phyloP scores from a whole-genome alignment of 2,113 vertebrate species.

The Lamprologus sp. region DNA sequence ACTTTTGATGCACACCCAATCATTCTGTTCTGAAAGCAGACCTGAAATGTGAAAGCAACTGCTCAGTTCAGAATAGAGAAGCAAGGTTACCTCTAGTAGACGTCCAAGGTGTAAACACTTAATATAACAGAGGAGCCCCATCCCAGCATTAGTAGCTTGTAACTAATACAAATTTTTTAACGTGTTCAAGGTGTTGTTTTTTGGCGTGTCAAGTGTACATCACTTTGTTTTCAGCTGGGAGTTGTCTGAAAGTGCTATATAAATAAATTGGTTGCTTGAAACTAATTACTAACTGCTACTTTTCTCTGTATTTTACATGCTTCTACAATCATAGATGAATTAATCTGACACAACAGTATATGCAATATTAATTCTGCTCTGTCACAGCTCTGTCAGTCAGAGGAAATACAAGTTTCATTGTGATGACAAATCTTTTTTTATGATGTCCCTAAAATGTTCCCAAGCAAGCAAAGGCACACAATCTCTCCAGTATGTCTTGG shows the following conservation, averaged over 20 bases:
- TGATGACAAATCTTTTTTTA: not conserved
- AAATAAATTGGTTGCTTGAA: not conserved
- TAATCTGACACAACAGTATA: not conserved
- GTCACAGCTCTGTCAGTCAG: not conserved
- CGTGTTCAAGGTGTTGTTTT: not conserved
- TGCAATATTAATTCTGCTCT: not conserved
- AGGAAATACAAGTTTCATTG: not conserved
- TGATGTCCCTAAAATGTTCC: not conserved
- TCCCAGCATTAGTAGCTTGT: not conserved
- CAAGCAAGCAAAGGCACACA: not conserved
- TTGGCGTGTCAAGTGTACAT: rapidly evolving
- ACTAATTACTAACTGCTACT: not conserved
- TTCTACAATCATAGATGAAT: not conserved
- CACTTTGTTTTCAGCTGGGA: not conserved
- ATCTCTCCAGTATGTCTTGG: not conserved
- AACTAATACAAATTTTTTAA: not conserved
- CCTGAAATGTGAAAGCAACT: not conserved
- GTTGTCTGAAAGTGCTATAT: not conserved
- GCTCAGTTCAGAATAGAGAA: not conserved
- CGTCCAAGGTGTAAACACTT: not conserved
- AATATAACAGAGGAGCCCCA: not conserved
- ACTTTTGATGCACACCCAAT: not conserved
- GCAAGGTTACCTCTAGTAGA: not conserved
- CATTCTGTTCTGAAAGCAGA: not conserved
- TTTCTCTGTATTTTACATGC: rapidly evolving